phyloP scores from a whole-genome alignment of 2,113 vertebrate genomes.

The Saguinus imperator region DNA sequence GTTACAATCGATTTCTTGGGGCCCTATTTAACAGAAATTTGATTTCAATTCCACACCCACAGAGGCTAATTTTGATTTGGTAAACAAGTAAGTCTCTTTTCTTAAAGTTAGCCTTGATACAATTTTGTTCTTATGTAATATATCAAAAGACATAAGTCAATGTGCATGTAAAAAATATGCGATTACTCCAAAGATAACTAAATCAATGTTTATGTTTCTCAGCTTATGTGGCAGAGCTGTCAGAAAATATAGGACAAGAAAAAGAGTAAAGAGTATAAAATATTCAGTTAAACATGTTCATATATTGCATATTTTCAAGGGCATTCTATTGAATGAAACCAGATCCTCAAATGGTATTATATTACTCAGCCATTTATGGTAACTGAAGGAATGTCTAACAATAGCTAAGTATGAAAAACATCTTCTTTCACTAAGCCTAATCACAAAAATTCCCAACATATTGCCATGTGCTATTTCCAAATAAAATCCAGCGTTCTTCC shows the following conservation, averaged over 20 bases:
- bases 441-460: not conserved
- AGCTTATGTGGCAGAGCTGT: not conserved
- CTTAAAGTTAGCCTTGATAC: slow-evolving; percentile 53
- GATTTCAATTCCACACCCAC: slow-evolving; percentile 80
- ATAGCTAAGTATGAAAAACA: not conserved
- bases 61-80: slow-evolving; percentile 77
- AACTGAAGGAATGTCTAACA: not conserved
- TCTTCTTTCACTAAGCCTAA: not conserved
- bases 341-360: not conserved
- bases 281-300: not conserved
- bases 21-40: slow-evolving; percentile 83
- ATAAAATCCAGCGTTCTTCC: not conserved
- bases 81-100: slow-evolving; percentile 80
- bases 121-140: not conserved
- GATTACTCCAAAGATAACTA: not conserved
- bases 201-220: not conserved
- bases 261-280: not conserved
- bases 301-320: not conserved
- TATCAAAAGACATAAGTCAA: slow-evolving; percentile 9
- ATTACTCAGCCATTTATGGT: not conserved
- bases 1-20: slow-evolving; percentile 84
- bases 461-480: not conserved
- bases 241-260: not conserved
- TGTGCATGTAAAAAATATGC: not conserved
- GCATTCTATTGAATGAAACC: not conserved